These are phyloP conservation scores for Agriopis leucophaearia DNA, from an alignment of 2,888 invertebrate species.

Conservation along the genomic window DNA sequence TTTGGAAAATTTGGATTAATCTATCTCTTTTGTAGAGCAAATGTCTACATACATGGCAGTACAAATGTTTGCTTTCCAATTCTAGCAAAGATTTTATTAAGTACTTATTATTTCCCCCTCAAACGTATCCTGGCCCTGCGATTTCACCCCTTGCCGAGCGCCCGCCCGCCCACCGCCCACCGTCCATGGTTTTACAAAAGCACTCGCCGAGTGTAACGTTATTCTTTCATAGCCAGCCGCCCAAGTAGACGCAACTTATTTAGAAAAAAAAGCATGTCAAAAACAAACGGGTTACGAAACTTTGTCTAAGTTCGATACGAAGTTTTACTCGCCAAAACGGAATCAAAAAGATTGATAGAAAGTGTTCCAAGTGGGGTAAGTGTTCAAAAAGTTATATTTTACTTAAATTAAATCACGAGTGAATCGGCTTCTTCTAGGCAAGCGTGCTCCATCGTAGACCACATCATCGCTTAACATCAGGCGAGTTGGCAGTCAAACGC, in stretches of 20 bases:
- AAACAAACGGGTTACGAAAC: constrained; percentile 30
- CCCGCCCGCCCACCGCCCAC: constrained; percentile 59
- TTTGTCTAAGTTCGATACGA: constrained; percentile 2
- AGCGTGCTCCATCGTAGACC: too few species aligned
- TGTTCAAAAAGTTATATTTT: constrained; percentile 7
- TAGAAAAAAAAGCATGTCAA: constrained; percentile 31
- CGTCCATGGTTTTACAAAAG: constrained; percentile 47
- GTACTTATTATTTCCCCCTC: neutral
- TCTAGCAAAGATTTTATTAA: neutral
- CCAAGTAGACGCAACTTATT: constrained; percentile 43
- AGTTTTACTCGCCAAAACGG: neutral
- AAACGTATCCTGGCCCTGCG: constrained; percentile 27
- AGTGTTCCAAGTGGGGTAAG: constrained; percentile 11
- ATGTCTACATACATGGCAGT: neutral
- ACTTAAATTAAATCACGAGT: neutral
- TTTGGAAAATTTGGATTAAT: neutral
- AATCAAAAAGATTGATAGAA: neutral
- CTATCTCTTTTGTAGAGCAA: neutral
- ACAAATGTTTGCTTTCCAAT: constrained; percentile 9
- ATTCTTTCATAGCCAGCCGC: constrained; percentile 54
- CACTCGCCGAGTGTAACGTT: constrained; percentile 43
- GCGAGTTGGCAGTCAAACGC: too few species aligned
- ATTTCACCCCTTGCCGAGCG: constrained; percentile 26
- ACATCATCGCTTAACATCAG: too few species aligned
- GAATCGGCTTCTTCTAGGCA: too few species aligned